A percentile compares a stretch with the other conserved stretches of the same genome.
Conservation (phyloP, 2,113 vertebrate genomes). For the Nothoprocta perdicaria region DNA sequence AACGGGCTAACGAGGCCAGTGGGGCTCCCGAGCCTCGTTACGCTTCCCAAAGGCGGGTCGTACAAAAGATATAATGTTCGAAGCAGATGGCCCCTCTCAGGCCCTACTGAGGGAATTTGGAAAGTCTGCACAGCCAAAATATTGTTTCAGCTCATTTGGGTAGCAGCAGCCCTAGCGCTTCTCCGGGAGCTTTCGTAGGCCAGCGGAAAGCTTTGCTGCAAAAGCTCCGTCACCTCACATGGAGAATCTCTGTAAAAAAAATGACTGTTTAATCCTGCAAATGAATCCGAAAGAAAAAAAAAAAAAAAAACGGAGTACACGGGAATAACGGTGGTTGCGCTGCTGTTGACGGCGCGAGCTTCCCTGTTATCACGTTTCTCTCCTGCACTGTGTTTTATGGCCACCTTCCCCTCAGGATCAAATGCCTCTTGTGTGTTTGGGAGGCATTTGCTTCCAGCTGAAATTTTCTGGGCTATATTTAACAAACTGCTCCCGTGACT, state of each 20-base stretch:
- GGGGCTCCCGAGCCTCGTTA: constrained; percentile 33
- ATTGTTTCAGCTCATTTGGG: constrained; percentile 75
- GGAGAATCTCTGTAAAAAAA: constrained; percentile 22
- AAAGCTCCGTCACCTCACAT: constrained; percentile 45
- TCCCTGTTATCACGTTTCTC: background rate
- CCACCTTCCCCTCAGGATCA: background rate
- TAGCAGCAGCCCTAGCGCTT: constrained; percentile 69
- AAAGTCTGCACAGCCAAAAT: constrained; percentile 74
- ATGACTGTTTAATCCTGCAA: background rate
- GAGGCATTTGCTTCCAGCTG: background rate
- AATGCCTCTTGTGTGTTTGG: background rate
- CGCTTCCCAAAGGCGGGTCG: constrained; percentile 55
- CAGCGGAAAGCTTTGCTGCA: background rate
- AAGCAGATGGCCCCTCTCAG: constrained; percentile 77
- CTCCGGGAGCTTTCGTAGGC: constrained; percentile 30
- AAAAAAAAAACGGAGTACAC: background rate
- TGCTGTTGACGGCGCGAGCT: background rate
- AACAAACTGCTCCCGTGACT: background rate
- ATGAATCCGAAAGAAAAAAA: background rate
- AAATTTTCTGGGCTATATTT: constrained; percentile 4
- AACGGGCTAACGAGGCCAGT: constrained; percentile 16
- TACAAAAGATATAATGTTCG: constrained; percentile 69
- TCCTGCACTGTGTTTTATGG: background rate
- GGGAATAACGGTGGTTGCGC: background rate
- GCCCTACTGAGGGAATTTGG: constrained; percentile 74